A percentile compares a stretch with the other conserved stretches of the same genome.
phyloP scores from a whole-genome alignment of 2,888 invertebrate species.

The Glyphotaelius pellucidus region DNA sequence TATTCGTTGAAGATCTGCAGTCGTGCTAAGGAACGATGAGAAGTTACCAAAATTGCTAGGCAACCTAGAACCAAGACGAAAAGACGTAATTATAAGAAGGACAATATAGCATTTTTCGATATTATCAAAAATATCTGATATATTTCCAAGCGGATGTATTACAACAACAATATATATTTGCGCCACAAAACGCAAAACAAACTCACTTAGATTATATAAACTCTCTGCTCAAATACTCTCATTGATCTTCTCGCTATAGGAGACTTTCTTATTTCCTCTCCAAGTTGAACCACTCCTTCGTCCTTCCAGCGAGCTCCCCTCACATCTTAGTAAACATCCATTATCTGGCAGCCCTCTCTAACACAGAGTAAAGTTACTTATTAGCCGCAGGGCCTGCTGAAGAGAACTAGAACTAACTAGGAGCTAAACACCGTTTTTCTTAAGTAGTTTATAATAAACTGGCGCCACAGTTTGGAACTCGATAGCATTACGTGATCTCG shows the following conservation, averaged over 20 bases:
- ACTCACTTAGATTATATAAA: background rate
- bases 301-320: background rate
- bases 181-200: background rate
- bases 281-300: background rate
- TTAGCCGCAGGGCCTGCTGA: constrained; percentile 13
- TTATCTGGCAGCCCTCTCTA: constrained; percentile 10
- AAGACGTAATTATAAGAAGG: too few species aligned
- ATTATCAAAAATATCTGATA: too few species aligned
- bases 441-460: constrained; percentile 27
- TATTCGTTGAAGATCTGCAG: too few species aligned
- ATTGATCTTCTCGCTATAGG: background rate
- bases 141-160: background rate
- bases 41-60: too few species aligned
- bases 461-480: constrained; percentile 3
- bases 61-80: too few species aligned
- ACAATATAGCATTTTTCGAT: too few species aligned
- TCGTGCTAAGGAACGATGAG: too few species aligned
- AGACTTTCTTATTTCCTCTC: background rate
- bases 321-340: constrained; percentile 13
- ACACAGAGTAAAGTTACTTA: constrained; percentile 39
- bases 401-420: background rate
- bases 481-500: background rate
- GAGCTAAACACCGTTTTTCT: constrained; percentile 36
- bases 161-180: background rate
- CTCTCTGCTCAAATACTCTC: background rate